Base-by-base conservation (phyloP, 2,113 vertebrate species). In the Alouatta palliata region DNA sequence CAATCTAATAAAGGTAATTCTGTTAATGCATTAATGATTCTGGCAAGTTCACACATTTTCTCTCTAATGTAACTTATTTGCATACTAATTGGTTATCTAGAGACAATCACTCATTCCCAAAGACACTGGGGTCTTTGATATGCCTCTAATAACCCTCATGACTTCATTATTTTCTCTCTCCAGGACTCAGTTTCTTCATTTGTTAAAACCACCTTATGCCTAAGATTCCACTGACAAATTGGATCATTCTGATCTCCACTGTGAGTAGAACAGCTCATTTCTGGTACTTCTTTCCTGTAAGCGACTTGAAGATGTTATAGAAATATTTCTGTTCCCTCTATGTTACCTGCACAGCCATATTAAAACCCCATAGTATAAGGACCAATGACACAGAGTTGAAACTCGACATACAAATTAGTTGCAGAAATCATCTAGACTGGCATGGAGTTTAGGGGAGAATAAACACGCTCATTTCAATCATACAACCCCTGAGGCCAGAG, bases 1-100 rank as follows among this genome's bases (percentile, higher is more conserved):
- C 68, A 54, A 93, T 64, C 77, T 61, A 97, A 95, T 96, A 89
- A 97, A 97, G 64, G 54, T 89, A 96, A 94, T 91, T 95, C 96
- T 25, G 27, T 90, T 68, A 89, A 94, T 97, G 40, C 77, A 82
- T 79, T 86, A 61, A 94, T 80, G 88, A 93, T 86, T 32, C 47
- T 68, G 84, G 79, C 77, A 80, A 82, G 58, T 91, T 86, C 52
- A 37, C 27, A 8, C n/a, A 35, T 94, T 94, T 90, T 95, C 73
- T 64, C 82, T 14, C 27, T 82, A 73, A 92, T 77, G 64, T 76
- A 70, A 52, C 47, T 75, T 88, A 96, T 96, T 91, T 94, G 61
- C 83, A 47, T 79, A 61, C 40, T 93, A 91, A 95, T 49, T 95
- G 56, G 32, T 87, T 92, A 73, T 89, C 54, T 86, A 80, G 91